Evolutionary conservation across 2,113 vertebrate species (phyloP), one percentile per base, ranked within the genome.

Genomic region (Deroptyus accipitrinus): DNA sequence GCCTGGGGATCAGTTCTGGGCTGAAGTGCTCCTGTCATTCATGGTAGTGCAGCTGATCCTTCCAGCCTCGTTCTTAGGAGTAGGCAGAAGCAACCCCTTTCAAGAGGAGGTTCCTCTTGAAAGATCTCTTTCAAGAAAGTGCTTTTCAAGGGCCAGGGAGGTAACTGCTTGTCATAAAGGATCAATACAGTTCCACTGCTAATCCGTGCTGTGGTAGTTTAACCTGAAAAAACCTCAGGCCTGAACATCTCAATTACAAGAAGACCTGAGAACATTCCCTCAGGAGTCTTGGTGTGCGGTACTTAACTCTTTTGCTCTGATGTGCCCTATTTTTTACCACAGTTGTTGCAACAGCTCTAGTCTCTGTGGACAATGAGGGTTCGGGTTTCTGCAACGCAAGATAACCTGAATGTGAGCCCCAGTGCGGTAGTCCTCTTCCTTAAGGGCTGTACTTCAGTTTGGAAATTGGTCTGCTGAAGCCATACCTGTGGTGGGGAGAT

Each of bases 161-260:
- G 42, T 61, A 63, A 68, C 62, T 30, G 48, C n/a, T 82, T 68
- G 61, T 73, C 49, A 19, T 81, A 78, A 86, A 81, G 68, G 35
- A 91, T 72, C 39, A 10, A 83, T 63, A 49, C 14, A 68, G 24
- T 88, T 69, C 66, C 44, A 62, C 64, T 54, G 33, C 69, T 90
- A 46, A 84, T 94, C 59, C 3, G 5, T 88, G 55, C 74, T 74
- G n/a, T 90, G 46, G 73, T 79, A 92, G 46, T 83, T 89, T 89
- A 91, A 90, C 72, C 62, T 85, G 77, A 63, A 84, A 86, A 92
- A 96, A 80, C 89, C 80, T 92, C 88, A 86, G 52, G 31, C 64
- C 64, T 61, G 72, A 90, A 41, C 27, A 12, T 94, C 83, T 92
- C 88, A 92, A 79, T 94, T 91, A 78, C 59, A 52, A 14, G 49